A percentile compares a stretch with the other conserved stretches of the same genome.
Conservation (phyloP, 2,797 vertebrate genomes). For the Protonibea diacanthus region DNA sequence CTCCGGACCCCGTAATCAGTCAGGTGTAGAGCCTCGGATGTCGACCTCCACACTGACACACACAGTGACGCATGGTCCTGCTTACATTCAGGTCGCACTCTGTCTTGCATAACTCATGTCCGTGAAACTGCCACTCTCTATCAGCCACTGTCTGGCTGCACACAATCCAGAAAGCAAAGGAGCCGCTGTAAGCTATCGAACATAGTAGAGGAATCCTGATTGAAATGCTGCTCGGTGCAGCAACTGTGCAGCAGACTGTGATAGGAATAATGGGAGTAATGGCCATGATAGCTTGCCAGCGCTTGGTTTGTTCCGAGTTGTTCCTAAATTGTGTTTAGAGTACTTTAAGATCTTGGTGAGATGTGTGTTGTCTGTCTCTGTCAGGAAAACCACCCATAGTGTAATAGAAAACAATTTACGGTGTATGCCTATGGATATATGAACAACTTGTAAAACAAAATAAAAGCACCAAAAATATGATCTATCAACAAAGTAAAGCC, state of each 20-base stretch:
- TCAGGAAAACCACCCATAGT: neutral
- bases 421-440: neutral
- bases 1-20: constrained; percentile 50
- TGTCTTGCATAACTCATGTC: constrained; percentile 54
- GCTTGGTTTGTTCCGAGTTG: constrained; percentile 3
- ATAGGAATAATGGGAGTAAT: constrained; percentile 45
- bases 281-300: constrained; percentile 11
- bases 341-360: neutral
- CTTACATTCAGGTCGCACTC: constrained; percentile 50
- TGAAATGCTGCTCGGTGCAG: constrained; percentile 36
- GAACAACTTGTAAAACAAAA: neutral
- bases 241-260: constrained; percentile 39
- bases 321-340: neutral
- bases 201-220: constrained; percentile 40
- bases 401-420: neutral
- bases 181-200: constrained; percentile 1
- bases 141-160: constrained; percentile 32
- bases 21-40: constrained; percentile 41
- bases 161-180: constrained; percentile 19
- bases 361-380: neutral
- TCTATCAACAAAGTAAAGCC: constrained; percentile 11
- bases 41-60: constrained; percentile 54
- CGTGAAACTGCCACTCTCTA: constrained; percentile 49
- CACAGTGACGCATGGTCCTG: constrained; percentile 54
- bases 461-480: constrained; percentile 1